Evolutionary conservation across 2,888 invertebrate genomes (phyloP).

Genomic region (Perdita meconis): DNA sequence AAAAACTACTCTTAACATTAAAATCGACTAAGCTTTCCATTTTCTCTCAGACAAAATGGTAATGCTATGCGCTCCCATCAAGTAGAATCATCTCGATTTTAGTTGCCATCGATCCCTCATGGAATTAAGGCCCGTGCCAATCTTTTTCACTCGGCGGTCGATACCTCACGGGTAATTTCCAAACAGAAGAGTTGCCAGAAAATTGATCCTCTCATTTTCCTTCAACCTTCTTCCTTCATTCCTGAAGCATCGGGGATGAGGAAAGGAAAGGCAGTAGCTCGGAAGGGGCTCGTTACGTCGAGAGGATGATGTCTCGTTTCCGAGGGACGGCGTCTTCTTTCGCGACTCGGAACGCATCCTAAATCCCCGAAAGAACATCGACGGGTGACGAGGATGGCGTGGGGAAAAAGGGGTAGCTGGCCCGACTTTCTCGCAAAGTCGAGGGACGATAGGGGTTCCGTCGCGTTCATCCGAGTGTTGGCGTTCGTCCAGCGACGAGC

Average conservation of each 20-base stretch:
- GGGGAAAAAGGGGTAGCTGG: not conserved
- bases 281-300: slow-evolving; percentile 47
- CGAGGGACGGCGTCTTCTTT: slow-evolving; percentile 15
- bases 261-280: slow-evolving; percentile 26
- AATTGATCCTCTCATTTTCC: slow-evolving; percentile 9
- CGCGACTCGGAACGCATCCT: slow-evolving; percentile 44
- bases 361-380: slow-evolving; percentile 49
- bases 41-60: no score
- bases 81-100: no score
- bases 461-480: slow-evolving; percentile 26
- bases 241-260: slow-evolving; percentile 4
- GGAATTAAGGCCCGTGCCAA: not conserved
- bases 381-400: slow-evolving; percentile 37
- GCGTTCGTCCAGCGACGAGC: slow-evolving; percentile 44
- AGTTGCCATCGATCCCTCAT: no score
- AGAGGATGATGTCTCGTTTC: slow-evolving; percentile 40
- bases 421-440: slow-evolving; percentile 27
- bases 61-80: no score
- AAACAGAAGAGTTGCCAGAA: not conserved
- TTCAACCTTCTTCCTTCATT: not conserved
- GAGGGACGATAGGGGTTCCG: slow-evolving; percentile 30
- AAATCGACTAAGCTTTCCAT: no score
- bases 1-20: no score
- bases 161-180: not conserved
- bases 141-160: not conserved